Evolutionary conservation across 2,113 vertebrate genomes (phyloP), one percentile per base, ranked within the genome.

Genomic region (Lamprologus speciosus): DNA sequence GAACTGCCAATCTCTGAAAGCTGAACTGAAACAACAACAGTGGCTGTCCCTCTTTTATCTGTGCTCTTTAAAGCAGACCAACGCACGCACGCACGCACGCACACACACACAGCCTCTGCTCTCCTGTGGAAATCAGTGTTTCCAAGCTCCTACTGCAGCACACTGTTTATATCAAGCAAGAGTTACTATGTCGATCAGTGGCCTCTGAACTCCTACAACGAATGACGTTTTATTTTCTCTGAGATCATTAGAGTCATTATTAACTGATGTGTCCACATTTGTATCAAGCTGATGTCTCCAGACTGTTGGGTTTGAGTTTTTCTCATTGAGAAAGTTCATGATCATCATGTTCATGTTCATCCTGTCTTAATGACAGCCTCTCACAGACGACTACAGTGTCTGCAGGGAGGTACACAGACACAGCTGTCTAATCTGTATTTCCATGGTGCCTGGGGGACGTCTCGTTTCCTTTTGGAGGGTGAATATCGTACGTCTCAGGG

Each of bases 371-470:
- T 16, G 81, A 87, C 68, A 84, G 70, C 26, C 80, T 84, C 51
- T 35, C 13, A 42, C 16, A 51, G 54, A 81, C 16, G 5, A 23
- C 78, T 23, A 60, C 82, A 37, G 82, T 37, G 63, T 93, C 84
- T 82, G 75, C 90, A 85, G 85, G 73, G 80, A 82, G 93, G 83
- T 23, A 4, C 83, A 58, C 85, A 70, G 94, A 87, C 70, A 6
- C 89, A 85, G 83, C 50, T 79, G 97, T 97, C 97, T 97, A 96
- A 96, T 96, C 95, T 95, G 70, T 88, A 95, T 95, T 96, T 95
- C 96, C 95, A 94, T 91, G 95, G 95, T 93, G 96, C 95, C 82
- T 58, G 83, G 53, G 93, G 95, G 96, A 97, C 95, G 88, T 96
- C 95, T 95, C 95, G 97, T 95, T 96, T 93, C 95, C 92, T 89